Evolutionary conservation across 2,797 vertebrate genomes (phyloP).

Genomic region (Kryptopterus vitreolus): DNA sequence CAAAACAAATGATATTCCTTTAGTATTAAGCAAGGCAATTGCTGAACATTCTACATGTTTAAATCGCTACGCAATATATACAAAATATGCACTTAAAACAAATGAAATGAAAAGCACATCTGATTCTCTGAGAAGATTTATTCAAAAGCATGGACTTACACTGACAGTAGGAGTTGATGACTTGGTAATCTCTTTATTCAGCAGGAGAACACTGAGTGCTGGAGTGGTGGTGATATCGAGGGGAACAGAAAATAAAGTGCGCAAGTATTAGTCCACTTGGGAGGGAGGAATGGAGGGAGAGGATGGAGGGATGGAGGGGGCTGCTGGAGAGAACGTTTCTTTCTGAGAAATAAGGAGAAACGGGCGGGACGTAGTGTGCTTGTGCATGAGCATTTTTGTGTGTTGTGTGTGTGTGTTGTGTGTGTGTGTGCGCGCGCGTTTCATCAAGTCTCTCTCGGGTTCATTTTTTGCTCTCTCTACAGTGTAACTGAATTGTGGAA

Average conservation of each 20-base stretch:
- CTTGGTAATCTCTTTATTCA: neutral
- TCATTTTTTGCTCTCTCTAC: neutral
- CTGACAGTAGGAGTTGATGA: neutral
- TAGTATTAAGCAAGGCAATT: neutral
- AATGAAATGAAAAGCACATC: neutral
- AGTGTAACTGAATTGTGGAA: neutral
- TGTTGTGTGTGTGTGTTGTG: neutral
- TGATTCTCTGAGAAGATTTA: neutral
- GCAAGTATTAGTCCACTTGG: neutral
- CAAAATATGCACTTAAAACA: neutral
- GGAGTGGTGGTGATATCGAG: neutral
- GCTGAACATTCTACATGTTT: neutral
- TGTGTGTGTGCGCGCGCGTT: neutral
- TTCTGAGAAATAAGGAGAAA: neutral
- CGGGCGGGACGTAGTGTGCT: neutral
- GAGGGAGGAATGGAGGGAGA: neutral
- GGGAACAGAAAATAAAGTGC: constrained; percentile 10
- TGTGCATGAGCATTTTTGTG: too few relatives aligned
- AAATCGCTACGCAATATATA: too few relatives aligned
- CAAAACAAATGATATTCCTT: neutral
- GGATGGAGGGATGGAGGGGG: neutral
- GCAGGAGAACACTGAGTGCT: neutral
- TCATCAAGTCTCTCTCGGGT: neutral
- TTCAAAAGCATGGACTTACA: neutral
- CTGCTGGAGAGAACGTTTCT: neutral